phyloP scores from a whole-genome alignment of 2,113 vertebrate species.

The Leptocoma aspasia region DNA sequence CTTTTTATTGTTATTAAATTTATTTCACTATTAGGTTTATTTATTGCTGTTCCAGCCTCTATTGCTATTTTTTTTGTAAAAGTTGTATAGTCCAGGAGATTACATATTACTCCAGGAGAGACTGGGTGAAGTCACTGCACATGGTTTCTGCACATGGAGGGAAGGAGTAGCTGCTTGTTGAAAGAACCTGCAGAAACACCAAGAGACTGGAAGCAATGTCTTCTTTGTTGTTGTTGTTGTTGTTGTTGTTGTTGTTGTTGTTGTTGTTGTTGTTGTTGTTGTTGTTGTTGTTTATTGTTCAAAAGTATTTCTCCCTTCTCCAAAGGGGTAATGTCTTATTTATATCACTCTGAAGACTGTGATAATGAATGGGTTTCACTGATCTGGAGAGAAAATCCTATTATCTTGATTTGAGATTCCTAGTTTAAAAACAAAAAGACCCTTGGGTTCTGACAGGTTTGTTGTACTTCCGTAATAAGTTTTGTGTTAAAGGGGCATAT shows the following conservation, averaged over 20 bases:
- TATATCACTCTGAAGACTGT: not conserved
- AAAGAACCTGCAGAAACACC: not conserved
- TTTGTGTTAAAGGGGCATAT: not conserved
- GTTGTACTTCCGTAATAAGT: not conserved
- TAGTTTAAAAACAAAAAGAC: not conserved
- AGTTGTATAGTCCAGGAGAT: not conserved
- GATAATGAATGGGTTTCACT: not conserved
- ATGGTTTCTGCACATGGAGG: not conserved
- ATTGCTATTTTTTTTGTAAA: not conserved
- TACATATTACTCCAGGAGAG: not conserved
- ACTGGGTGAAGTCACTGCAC: not conserved
- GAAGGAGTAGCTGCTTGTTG: not conserved
- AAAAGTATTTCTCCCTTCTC: not conserved
- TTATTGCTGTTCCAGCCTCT: not conserved
- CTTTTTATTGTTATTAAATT: not conserved
- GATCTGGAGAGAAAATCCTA: not conserved
- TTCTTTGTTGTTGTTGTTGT: not conserved
- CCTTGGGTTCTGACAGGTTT: not conserved
- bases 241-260: not conserved
- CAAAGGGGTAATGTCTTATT: not conserved
- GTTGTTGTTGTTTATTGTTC: not conserved
- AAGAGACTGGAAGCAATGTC: not conserved
- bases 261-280: not conserved
- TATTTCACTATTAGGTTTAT: not conserved
- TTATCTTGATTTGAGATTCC: not conserved